These are phyloP conservation scores for Gobio occitaniae DNA, from an alignment of 2,797 vertebrate species.

Conservation along the genomic window DNA sequence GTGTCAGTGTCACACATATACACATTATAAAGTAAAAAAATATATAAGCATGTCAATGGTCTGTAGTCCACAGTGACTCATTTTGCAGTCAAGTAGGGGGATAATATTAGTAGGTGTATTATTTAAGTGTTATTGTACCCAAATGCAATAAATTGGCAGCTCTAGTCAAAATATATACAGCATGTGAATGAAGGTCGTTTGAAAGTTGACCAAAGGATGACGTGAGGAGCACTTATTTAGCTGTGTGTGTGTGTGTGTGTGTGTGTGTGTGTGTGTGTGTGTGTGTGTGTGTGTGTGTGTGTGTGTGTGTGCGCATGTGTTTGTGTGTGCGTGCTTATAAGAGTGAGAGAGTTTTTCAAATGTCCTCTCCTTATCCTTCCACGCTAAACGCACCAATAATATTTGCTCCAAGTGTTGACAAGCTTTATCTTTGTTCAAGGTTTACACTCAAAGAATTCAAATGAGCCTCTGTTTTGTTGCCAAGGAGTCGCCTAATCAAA, in stretches of 20 bases:
- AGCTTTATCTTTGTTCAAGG: constrained; percentile 61
- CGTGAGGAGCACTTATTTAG: not conserved
- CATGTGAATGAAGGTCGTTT: constrained; percentile 12
- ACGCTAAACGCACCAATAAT: constrained; percentile 56
- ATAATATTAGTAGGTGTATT: not conserved
- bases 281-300: not conserved
- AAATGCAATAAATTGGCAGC: constrained; percentile 16
- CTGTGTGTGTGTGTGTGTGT: constrained; percentile 25
- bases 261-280: not conserved
- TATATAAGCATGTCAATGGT: not conserved
- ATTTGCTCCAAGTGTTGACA: constrained; percentile 61
- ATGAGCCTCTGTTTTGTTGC: constrained; percentile 70
- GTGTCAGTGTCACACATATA: not conserved
- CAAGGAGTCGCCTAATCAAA: constrained; percentile 76
- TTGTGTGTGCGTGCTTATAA: not conserved
- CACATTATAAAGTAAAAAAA: not conserved
- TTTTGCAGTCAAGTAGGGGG: not conserved
- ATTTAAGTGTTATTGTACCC: not conserved
- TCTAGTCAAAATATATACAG: not conserved
- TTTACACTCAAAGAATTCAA: constrained; percentile 70
- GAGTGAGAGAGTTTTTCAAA: constrained; percentile 17
- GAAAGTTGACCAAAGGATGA: constrained; percentile 19
- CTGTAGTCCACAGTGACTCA: not conserved
- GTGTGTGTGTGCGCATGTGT: not conserved
- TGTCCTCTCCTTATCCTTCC: constrained; percentile 39